Base-by-base conservation (phyloP, 2,888 invertebrate species). In the Stegana nigrithorax region DNA sequence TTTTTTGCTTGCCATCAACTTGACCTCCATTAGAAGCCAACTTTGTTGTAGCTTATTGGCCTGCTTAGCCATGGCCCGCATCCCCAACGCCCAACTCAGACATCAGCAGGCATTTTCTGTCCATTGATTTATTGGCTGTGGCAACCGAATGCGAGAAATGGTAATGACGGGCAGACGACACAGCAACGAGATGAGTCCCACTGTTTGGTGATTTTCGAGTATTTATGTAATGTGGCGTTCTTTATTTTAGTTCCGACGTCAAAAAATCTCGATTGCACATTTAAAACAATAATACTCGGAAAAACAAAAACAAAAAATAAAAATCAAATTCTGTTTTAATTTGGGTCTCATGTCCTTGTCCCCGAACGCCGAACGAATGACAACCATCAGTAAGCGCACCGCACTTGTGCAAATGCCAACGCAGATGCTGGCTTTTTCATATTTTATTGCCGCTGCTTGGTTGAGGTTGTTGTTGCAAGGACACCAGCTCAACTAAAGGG, bases 1-100 rank as follows among this genome's bases (percentile, higher is more conserved):
- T 50, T 39, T 39, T 1, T 39, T 39, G 4, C 12, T 50, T 50
- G 26, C 26, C 39, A 56, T 39, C 56, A 57, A 57, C 56, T 57
- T 57, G 56, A 57, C 56, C 56, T 57, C 56, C 26, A 57, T 57
- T 57, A 42, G 56, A 57, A 26, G 42, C 25, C 17, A n/a, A 57
- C 42, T 51, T 27, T 51, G 25, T 51, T 25, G 42, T 42, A 57
- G 39, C 14, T 42, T 50, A 50, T 27, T 57, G 56, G 39, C 23
- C 39, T 57, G 56, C 39, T 57, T 55, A 36, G 47, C 7, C 50
- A 26, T 26, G 25, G 23, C 14, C 8, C 10, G 1, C 47, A 2
- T 26, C 21, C 6, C 50, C 26, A 50, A 25, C 27, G 27, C 23
- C 56, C 25, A 56, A 42, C 42, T 17, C 14, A 27, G 12, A 51